Evolutionary conservation across 2,797 vertebrate species (phyloP), one percentile per base, ranked within the genome.

Genomic region (Ptychobarbus kaznakovi): DNA sequence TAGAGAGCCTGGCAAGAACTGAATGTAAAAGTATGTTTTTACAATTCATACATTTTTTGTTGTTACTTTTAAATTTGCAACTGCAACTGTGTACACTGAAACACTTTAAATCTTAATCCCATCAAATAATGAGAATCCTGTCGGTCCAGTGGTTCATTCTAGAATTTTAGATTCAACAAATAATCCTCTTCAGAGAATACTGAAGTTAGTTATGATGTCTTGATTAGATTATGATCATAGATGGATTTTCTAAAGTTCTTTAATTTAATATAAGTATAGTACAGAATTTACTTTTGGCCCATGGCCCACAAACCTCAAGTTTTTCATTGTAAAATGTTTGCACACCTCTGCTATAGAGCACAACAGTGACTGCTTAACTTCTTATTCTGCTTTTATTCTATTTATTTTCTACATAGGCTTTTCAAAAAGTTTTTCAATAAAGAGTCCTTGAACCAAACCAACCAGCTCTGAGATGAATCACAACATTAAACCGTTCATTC

Each of bases 401-500:
- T 61, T 28, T 51, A 22, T 83, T 83, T 83, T 76, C n/a, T 68
- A 16, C 73, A 32, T 25, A 40, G n/a, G 35, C 73, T 46, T 82
- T 74, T 74, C 25, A 73, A 16, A 76, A 20, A 44, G n/a, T 51
- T 40, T 46, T 75, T 65, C 44, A 65, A 38, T 65, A 25, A 51
- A 38, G 20, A 66, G 61, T 65, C 61, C 61, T 83, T 76, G 61
- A 68, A 83, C 35, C 82, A 83, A 68, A 40, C 18, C 32, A 25
- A 83, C 81, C 73, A 66, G 63, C 44, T 66, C 15, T 75, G 58
- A 65, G 32, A 68, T 76, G 22, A 83, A 42, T 66, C 73, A 53
- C 22, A 66, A 49, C 44, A 83, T 76, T 28, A 40, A 83, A 76
- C 73, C 82, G 66, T 83, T 66, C 22, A 83, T 53, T 56, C 35